Evolutionary conservation across 2,888 invertebrate genomes (phyloP).

Genomic region (Drosophila quinaria): DNA sequence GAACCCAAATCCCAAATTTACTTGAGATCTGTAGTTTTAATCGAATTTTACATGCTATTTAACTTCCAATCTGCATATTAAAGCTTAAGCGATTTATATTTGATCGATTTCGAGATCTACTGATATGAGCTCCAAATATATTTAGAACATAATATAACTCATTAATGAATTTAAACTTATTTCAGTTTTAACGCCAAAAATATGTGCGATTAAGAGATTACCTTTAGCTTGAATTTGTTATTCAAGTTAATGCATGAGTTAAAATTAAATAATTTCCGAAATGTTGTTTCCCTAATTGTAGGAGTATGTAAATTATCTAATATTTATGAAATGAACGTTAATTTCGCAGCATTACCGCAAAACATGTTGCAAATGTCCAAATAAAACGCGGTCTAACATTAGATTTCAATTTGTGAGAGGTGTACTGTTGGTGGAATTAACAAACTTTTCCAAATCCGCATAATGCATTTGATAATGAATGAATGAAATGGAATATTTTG

Average conservation of each 20-base stretch:
- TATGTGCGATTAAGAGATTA: background rate
- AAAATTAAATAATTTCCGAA: constrained; percentile 2
- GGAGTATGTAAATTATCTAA: constrained; percentile 1
- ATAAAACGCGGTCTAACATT: constrained; percentile 38
- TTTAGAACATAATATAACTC: background rate
- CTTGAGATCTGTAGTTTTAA: too few species aligned
- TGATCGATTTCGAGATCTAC: too few species aligned
- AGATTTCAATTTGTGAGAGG: constrained; percentile 56
- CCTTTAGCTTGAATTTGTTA: too few species aligned
- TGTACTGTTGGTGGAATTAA: constrained; percentile 30
- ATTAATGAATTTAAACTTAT: background rate
- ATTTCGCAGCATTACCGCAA: constrained; percentile 41
- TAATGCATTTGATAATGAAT: constrained; percentile 38
- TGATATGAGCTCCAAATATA: background rate
- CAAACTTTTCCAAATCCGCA: constrained; percentile 37
- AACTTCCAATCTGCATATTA: too few species aligned
- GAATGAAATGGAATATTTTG: constrained; percentile 4
- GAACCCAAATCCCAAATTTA: too few species aligned
- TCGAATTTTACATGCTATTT: too few species aligned
- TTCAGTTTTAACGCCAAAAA: background rate
- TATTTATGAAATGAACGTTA: constrained; percentile 33
- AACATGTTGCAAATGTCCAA: constrained; percentile 35
- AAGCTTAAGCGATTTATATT: too few species aligned
- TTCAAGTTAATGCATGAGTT: background rate
- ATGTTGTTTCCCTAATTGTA: background rate